phyloP scores from a whole-genome alignment of 2,113 vertebrate genomes.

The Tetraodon nigroviridis region DNA sequence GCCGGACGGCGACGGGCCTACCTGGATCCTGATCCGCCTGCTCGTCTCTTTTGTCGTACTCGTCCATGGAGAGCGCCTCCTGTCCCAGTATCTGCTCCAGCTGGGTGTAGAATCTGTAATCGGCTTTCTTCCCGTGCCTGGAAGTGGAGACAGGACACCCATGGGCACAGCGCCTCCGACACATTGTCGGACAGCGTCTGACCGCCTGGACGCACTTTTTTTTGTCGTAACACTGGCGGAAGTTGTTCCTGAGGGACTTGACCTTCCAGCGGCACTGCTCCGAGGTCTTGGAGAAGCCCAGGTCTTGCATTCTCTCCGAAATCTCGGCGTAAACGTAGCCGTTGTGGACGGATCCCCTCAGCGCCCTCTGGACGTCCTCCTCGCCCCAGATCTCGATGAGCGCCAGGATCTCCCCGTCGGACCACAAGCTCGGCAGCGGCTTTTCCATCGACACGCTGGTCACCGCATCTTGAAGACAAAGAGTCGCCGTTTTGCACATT shows the following conservation, averaged over 20 bases:
- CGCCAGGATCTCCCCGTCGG: slow-evolving; percentile 58
- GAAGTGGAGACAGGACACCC: background rate
- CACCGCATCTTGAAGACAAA: slow-evolving; percentile 31
- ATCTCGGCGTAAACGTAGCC: slow-evolving; percentile 64
- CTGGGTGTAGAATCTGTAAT: slow-evolving; percentile 65
- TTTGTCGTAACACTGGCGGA: slow-evolving; percentile 59
- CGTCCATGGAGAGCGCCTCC: slow-evolving; percentile 51
- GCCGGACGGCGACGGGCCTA: background rate
- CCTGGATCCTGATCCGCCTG: slow-evolving; percentile 53
- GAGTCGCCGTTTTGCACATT: too few relatives aligned
- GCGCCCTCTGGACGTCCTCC: slow-evolving; percentile 55
- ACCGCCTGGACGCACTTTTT: slow-evolving; percentile 54
- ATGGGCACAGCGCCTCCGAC: too few relatives aligned
- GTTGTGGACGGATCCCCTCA: slow-evolving; percentile 58
- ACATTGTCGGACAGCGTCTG: too few relatives aligned
- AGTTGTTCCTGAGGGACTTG: slow-evolving; percentile 63
- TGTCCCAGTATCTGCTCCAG: slow-evolving; percentile 62
- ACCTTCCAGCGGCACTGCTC: slow-evolving; percentile 72
- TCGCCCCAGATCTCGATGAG: slow-evolving; percentile 70
- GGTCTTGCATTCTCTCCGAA: slow-evolving; percentile 47
- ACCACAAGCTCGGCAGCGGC: slow-evolving; percentile 41
- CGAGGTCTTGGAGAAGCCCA: slow-evolving; percentile 49
- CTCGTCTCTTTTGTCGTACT: slow-evolving; percentile 57
- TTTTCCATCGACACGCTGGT: slow-evolving; percentile 22
- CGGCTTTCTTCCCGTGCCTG: slow-evolving; percentile 53